A percentile compares a stretch with the other conserved stretches of the same genome.
These are phyloP conservation scores for Lophura nycthemera DNA, from an alignment of 2,113 vertebrate species.

Conservation along the genomic window DNA sequence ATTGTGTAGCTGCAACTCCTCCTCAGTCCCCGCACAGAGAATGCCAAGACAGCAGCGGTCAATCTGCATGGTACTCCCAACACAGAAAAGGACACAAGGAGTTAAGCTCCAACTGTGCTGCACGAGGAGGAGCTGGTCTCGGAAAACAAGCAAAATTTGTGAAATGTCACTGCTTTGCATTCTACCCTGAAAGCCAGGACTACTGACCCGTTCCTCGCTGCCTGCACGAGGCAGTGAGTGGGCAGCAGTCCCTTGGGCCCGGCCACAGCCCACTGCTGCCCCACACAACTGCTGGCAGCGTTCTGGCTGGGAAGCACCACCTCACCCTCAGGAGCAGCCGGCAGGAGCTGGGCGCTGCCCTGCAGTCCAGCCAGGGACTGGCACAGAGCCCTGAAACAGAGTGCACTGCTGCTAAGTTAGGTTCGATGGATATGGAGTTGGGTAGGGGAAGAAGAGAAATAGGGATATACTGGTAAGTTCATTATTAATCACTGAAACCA, in stretches of 20 bases:
- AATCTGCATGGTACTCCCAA: accelerated
- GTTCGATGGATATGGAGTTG: not conserved
- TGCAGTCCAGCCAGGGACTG: not conserved
- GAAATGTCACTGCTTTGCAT: not conserved
- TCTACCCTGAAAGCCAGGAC: not conserved
- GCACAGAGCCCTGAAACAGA: not conserved
- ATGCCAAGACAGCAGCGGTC: not conserved
- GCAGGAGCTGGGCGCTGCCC: not conserved
- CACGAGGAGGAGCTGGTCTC: not conserved
- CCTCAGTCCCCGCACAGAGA: not conserved
- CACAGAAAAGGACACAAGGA: not conserved
- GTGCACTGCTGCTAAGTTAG: not conserved
- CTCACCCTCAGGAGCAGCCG: not conserved
- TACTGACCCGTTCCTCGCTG: no score
- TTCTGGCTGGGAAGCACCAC: not conserved
- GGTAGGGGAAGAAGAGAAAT: not conserved
- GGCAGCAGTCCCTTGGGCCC: not conserved
- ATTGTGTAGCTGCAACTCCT: not conserved
- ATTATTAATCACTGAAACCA: not conserved
- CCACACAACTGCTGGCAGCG: not conserved
- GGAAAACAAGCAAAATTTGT: not conserved
- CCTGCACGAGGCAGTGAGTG: not conserved
- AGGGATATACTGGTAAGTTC: not conserved
- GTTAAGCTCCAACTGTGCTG: accelerated
- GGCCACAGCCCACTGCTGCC: not conserved